These are phyloP conservation scores for Stomatorhinus walkeri DNA, from an alignment of 2,797 vertebrate genomes.

Conservation along the genomic window DNA sequence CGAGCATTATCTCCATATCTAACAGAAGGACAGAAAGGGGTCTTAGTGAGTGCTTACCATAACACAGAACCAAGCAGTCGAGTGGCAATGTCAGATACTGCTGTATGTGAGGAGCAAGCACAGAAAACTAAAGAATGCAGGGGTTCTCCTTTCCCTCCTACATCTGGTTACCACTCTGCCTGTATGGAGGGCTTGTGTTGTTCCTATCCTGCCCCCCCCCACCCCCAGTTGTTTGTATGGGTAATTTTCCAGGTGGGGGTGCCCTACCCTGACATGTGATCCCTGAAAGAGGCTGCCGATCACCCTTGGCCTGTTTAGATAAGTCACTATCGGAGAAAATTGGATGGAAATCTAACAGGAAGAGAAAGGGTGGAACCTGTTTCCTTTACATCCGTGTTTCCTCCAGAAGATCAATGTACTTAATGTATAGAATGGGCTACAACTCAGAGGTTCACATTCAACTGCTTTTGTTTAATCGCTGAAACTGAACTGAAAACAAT, in stretches of 20 bases:
- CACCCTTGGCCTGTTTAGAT: not conserved
- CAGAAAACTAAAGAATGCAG: not conserved
- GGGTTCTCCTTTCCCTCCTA: not conserved
- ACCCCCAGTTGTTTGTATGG: not conserved
- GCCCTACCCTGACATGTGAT: not conserved
- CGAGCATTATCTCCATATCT: not conserved
- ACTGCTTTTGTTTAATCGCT: not conserved
- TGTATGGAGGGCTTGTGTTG: not conserved
- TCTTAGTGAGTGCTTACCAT: not conserved
- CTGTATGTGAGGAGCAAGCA: not conserved
- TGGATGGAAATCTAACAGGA: not conserved
- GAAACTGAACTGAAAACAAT: not conserved
- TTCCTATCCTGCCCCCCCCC: not conserved
- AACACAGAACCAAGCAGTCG: not conserved
- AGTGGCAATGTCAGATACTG: not conserved
- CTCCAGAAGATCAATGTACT: not conserved
- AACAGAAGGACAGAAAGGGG: not conserved
- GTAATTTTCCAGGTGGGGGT: not conserved
- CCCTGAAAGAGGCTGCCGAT: not conserved
- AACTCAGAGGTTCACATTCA: not conserved
- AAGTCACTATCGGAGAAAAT: not conserved
- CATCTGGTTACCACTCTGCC: not conserved
- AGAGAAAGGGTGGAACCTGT: not conserved
- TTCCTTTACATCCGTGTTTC: not conserved
- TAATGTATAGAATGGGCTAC: not conserved